Conservation (phyloP, 1,140 invertebrate genomes). For the Rhagoletis pomonella region DNA sequence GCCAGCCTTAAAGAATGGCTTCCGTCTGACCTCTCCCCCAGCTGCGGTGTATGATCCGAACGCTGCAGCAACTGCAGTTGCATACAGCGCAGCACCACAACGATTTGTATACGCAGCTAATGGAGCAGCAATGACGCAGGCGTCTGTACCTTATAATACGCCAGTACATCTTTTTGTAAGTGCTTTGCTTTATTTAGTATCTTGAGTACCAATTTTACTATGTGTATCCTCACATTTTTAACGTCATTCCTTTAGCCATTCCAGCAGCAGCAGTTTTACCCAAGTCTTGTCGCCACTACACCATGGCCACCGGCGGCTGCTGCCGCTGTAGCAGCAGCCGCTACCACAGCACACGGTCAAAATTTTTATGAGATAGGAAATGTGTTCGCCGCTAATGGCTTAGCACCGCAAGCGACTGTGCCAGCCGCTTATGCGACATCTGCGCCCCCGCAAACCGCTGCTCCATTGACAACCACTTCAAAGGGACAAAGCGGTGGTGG, state of each 20-base stretch:
- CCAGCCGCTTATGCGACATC: conserved; percentile 75
- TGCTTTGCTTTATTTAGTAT: conserved; percentile 62
- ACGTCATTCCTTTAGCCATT: conserved; percentile 65
- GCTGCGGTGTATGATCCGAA: conserved; percentile 78
- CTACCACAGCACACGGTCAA: conserved; percentile 76
- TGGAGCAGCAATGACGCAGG: conserved; percentile 76
- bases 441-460: conserved; percentile 66
- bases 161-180: conserved; percentile 83
- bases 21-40: conserved; percentile 78
- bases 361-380: conserved; percentile 83
- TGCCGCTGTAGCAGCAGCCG: conserved; percentile 75
- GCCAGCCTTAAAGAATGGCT: conserved; percentile 81
- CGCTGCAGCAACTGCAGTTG: conserved; percentile 68
- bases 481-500: conserved; percentile 68
- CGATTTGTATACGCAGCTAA: conserved; percentile 80
- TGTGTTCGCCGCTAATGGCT: conserved; percentile 84
- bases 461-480: conserved; percentile 64
- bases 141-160: conserved; percentile 77
- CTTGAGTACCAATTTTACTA: no score
- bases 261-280: conserved; percentile 74
- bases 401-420: conserved; percentile 81
- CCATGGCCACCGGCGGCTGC: conserved; percentile 69
- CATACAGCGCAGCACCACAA: conserved; percentile 77
- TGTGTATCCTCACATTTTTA: not conserved
- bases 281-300: conserved; percentile 61